Conservation (phyloP, 2,797 vertebrate genomes). For the Rhincodon typus region DNA sequence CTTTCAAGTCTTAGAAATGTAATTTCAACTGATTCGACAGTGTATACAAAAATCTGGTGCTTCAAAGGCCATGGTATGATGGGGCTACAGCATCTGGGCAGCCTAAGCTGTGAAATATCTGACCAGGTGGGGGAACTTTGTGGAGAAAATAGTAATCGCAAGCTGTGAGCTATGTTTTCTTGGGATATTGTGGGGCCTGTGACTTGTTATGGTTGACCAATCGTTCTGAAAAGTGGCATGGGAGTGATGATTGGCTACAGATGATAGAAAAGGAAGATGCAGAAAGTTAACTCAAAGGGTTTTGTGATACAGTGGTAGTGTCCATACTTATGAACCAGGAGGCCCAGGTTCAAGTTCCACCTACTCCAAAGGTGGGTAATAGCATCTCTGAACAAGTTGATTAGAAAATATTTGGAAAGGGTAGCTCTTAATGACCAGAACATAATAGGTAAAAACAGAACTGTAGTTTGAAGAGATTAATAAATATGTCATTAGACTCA, state of each 20-base stretch:
- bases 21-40: neutral
- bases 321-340: too few species aligned
- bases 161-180: neutral
- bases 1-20: neutral
- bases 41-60: neutral
- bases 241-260: neutral
- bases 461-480: neutral
- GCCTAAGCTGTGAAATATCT: neutral
- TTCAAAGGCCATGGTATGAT: neutral
- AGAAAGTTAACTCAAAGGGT: neutral
- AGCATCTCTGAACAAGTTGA: too few species aligned
- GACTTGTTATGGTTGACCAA: neutral
- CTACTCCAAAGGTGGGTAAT: too few species aligned
- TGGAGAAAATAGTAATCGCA: neutral
- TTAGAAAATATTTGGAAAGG: too few species aligned
- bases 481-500: neutral
- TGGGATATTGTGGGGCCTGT: neutral
- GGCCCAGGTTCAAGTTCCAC: too few species aligned
- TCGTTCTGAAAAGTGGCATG: neutral
- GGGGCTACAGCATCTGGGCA: neutral
- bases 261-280: neutral
- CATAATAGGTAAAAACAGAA: neutral
- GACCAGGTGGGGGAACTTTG: neutral
- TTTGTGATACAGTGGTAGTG: too few species aligned
- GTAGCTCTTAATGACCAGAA: neutral